Base-by-base conservation (phyloP, 2,113 vertebrate genomes). In the Engystomops pustulosus region DNA sequence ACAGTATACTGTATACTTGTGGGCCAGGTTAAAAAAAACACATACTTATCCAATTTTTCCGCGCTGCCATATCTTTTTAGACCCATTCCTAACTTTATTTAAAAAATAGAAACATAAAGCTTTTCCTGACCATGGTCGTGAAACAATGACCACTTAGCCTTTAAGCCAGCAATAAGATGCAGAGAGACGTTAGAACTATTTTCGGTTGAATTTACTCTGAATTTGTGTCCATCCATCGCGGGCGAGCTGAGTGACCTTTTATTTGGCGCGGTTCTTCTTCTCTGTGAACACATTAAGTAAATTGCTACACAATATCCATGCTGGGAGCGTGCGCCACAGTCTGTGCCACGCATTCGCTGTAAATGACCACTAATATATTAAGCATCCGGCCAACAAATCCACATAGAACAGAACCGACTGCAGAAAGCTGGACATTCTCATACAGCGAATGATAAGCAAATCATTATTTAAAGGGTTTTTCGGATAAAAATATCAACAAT, bases 251-350 rank as follows among this genome's bases (percentile, higher is more conserved):
- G 83, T 10, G 62, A 41, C 47, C 74, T 84, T 77, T 79, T 58
- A 69, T 79, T 70, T 84, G 83, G 74, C 83, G 32, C 30, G 38
- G 23, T 23, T 78, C 47, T 78, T 8, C 47, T 84, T 47, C 78
- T 76, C 47, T 58, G 74, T 58, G 65, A 79, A 84, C 75, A 70
- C 62, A 70, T 84, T 70, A 79, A 44, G 65, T 78, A 84, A 84
- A 79, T 69, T 78, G 74, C 78, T 78, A 70, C 58, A 69, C 74
- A 84, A 84, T 78, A 58, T 62, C 49, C 49, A 65, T 77, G 75
- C 65, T 47, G 27, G 45, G 71, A 77, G 71, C 75, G 71, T 38
- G 81, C 58, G 44, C 71, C 71, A 67, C 27, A 67, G 30, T 45
- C 58, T 38, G 81, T 67, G 65, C 45, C 83, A 78, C 70, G 75